A percentile compares a stretch with the other conserved stretches of the same genome.
phyloP scores from a whole-genome alignment of 2,797 vertebrate species.

The Hydrolagus colliei region DNA sequence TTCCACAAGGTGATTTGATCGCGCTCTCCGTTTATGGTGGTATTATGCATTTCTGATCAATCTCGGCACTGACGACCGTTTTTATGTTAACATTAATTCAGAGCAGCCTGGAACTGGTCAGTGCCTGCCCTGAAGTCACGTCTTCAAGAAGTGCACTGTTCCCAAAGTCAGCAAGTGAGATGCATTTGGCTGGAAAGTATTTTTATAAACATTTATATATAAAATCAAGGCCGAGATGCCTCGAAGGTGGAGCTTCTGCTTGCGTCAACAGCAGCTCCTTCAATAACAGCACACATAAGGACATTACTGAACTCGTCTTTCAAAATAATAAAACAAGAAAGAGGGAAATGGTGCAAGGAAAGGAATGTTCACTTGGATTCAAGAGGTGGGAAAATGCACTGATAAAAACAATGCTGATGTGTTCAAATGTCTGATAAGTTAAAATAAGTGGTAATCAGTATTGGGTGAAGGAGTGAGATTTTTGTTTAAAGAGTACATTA shows the following conservation, averaged over 20 bases:
- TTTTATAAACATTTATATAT: conserved; percentile 1
- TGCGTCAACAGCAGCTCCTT: not conserved
- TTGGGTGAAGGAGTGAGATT: not conserved
- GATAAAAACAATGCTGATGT: not conserved
- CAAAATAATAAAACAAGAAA: not conserved
- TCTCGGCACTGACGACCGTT: conserved; percentile 1
- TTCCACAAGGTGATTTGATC: not conserved
- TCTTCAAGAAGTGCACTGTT: conserved; percentile 8
- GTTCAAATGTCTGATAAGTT: not conserved
- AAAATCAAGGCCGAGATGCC: not conserved
- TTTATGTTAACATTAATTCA: conserved; percentile 1
- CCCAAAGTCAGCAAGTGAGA: not conserved
- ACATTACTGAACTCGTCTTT: too few species aligned
- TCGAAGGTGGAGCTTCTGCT: not conserved
- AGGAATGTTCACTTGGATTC: not conserved
- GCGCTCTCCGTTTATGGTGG: not conserved
- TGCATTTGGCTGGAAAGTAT: conserved; percentile 20
- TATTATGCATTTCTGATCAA: not conserved
- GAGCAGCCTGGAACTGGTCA: not conserved
- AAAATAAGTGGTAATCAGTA: not conserved
- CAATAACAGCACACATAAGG: not conserved
- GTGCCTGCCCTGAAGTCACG: not conserved
- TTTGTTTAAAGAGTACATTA: not conserved
- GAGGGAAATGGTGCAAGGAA: not conserved
- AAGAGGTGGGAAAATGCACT: not conserved